phyloP scores from a whole-genome alignment of 1,140 invertebrate genomes.

The Drosophila ercepeae region DNA sequence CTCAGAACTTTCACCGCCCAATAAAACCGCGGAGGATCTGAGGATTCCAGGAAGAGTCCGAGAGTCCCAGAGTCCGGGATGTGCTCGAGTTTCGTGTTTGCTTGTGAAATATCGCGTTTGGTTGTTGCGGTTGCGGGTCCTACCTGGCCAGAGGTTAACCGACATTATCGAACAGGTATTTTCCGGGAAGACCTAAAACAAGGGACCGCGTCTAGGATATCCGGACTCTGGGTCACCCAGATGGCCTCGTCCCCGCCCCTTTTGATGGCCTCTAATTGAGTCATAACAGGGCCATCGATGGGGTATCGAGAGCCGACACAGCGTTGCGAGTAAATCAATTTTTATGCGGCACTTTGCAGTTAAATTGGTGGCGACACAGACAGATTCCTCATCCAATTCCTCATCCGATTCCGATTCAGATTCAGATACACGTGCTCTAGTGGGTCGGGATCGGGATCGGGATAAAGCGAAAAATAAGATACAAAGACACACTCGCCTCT shows the following conservation, averaged over 20 bases:
- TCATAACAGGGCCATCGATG: slow-evolving; percentile 40
- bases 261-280: slow-evolving; percentile 66
- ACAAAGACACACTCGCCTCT: slow-evolving; percentile 47
- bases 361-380: slow-evolving; percentile 38
- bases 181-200: too few relatives aligned
- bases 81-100: slow-evolving; percentile 42
- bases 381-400: too few relatives aligned
- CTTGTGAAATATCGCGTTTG: slow-evolving; percentile 64
- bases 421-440: neutral
- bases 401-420: too few relatives aligned
- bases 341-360: slow-evolving; percentile 79
- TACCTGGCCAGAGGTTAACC: slow-evolving; percentile 32
- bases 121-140: slow-evolving; percentile 44
- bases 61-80: too few relatives aligned
- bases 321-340: slow-evolving; percentile 72
- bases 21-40: slow-evolving; percentile 5
- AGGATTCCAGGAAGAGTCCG: slow-evolving; percentile 55
- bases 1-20: slow-evolving; percentile 44
- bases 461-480: slow-evolving; percentile 3
- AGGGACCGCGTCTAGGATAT: slow-evolving; percentile 5
- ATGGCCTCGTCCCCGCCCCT: too few relatives aligned
- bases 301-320: slow-evolving; percentile 2
- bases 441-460: too few relatives aligned
- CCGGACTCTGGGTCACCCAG: neutral
- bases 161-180: slow-evolving; percentile 5